A percentile compares a stretch with the other conserved stretches of the same genome.
Evolutionary conservation across 2,888 invertebrate genomes (phyloP).

Genomic region (Spodoptera littoralis): DNA sequence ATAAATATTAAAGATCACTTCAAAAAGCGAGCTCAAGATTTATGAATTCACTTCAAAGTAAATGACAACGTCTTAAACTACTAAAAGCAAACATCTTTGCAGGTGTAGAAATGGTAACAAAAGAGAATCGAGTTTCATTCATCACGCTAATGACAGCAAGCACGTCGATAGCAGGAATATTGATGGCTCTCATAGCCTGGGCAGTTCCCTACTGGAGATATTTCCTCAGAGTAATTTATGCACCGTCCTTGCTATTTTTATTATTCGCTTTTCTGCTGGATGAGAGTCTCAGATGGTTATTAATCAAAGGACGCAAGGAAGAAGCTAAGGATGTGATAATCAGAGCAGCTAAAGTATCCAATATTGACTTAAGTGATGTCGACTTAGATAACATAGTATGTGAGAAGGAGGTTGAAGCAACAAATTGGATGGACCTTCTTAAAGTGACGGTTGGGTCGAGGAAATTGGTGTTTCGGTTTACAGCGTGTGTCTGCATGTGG

Average conservation of each 20-base stretch:
- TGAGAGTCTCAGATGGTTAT: slow-evolving; percentile 92
- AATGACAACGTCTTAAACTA: slow-evolving; percentile 29
- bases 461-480: slow-evolving; percentile 55
- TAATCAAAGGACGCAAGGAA: slow-evolving; percentile 89
- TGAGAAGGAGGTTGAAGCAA: not conserved
- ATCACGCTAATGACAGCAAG: slow-evolving; percentile 87
- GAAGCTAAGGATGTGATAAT: slow-evolving; percentile 88
- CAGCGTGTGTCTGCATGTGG: slow-evolving; percentile 63
- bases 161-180: slow-evolving; percentile 85
- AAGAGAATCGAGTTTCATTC: slow-evolving; percentile 60
- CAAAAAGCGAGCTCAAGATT: slow-evolving; percentile 17
- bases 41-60: slow-evolving; percentile 18
- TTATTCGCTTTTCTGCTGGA: slow-evolving; percentile 90
- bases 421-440: slow-evolving; percentile 6
- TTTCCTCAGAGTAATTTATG: slow-evolving; percentile 89
- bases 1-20: slow-evolving; percentile 25
- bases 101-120: slow-evolving; percentile 66
- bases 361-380: slow-evolving; percentile 54
- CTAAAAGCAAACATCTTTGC: slow-evolving; percentile 44
- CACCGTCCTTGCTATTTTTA: slow-evolving; percentile 90
- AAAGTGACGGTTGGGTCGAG: slow-evolving; percentile 58
- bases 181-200: slow-evolving; percentile 90
- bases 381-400: slow-evolving; percentile 38
- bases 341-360: slow-evolving; percentile 83
- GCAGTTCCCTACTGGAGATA: slow-evolving; percentile 90